These are phyloP conservation scores for Eumerus sabulonum DNA, from an alignment of 2,888 invertebrate genomes.

Conservation along the genomic window DNA sequence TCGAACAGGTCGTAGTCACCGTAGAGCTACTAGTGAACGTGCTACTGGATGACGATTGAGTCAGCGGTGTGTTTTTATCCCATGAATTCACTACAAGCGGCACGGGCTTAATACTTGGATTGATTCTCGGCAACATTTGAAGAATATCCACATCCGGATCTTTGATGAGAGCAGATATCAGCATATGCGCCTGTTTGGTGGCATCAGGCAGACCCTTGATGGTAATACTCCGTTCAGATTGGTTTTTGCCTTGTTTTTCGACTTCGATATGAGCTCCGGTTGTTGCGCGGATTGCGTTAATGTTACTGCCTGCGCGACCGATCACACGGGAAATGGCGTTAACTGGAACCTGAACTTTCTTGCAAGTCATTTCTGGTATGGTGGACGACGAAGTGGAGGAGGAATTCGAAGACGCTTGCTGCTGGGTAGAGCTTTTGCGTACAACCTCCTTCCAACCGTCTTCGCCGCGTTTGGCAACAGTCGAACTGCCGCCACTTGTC, in stretches of 20 bases:
- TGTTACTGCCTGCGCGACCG: constrained; percentile 97
- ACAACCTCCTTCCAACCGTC: constrained; percentile 99
- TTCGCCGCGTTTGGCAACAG: constrained; percentile 84
- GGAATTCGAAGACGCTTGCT: constrained; percentile 71
- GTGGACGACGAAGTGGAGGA: constrained; percentile 71
- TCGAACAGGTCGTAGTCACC: constrained; percentile 73
- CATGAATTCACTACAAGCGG: constrained; percentile 75
- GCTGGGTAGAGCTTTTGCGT: constrained; percentile 86
- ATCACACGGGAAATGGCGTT: constrained; percentile 98
- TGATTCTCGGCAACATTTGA: constrained; percentile 86
- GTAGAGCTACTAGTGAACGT: constrained; percentile 68
- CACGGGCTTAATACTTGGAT: constrained; percentile 75
- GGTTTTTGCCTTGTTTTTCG: constrained; percentile 97
- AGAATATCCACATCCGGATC: constrained; percentile 96
- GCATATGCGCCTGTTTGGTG: constrained; percentile 93
- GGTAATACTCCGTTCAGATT: constrained; percentile 95
- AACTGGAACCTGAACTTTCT: constrained; percentile 96
- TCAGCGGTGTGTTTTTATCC: constrained; percentile 76
- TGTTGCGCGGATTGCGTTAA: constrained; percentile 97
- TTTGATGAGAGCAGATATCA: constrained; percentile 95
- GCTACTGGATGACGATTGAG: constrained; percentile 61
- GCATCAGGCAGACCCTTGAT: constrained; percentile 96
- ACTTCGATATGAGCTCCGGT: constrained; percentile 99
- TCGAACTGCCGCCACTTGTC: constrained; percentile 72
- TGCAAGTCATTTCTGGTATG: constrained; percentile 82